Percentiles rank a stretch among this genome's conserved stretches.
These are phyloP conservation scores for Cactoblastis cactorum DNA, from an alignment of 2,888 invertebrate genomes.

Conservation along the genomic window DNA sequence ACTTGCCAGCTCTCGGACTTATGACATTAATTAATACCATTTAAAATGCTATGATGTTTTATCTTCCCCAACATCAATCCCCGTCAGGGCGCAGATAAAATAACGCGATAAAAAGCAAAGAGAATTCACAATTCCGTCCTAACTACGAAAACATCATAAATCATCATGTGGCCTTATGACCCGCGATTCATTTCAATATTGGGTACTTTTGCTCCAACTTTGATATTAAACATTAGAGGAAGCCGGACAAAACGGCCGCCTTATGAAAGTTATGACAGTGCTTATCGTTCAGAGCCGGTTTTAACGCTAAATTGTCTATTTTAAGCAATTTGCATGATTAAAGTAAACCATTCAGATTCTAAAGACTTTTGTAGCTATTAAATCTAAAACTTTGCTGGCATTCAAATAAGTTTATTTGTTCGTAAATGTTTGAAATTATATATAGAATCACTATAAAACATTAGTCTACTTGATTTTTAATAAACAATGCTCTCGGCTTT, in stretches of 20 bases:
- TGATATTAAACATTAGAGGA: slow-evolving; percentile 7
- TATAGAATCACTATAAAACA: too few relatives aligned
- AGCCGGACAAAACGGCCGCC: not conserved
- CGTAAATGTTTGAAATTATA: too few relatives aligned
- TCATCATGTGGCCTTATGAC: slow-evolving; percentile 12
- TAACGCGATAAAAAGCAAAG: not conserved
- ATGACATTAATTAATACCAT: not conserved
- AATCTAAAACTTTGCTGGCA: not conserved
- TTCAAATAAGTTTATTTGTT: too few relatives aligned
- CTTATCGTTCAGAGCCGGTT: not conserved
- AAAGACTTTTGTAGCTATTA: not conserved
- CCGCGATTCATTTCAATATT: slow-evolving; percentile 8
- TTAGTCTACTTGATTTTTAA: too few relatives aligned
- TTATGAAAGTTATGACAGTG: not conserved
- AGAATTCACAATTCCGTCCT: slow-evolving; percentile 13
- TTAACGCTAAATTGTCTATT: not conserved
- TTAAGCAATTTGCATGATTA: not conserved
- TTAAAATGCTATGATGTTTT: not conserved
- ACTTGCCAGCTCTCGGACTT: too few relatives aligned
- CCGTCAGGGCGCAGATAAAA: not conserved
- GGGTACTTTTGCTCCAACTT: slow-evolving; percentile 4
- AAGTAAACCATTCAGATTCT: not conserved
- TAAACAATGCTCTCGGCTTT: too few relatives aligned
- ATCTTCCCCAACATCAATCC: not conserved
- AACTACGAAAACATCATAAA: slow-evolving; percentile 17